phyloP scores from a whole-genome alignment of 2,797 vertebrate species.

The Gadopsis bispinosus region DNA sequence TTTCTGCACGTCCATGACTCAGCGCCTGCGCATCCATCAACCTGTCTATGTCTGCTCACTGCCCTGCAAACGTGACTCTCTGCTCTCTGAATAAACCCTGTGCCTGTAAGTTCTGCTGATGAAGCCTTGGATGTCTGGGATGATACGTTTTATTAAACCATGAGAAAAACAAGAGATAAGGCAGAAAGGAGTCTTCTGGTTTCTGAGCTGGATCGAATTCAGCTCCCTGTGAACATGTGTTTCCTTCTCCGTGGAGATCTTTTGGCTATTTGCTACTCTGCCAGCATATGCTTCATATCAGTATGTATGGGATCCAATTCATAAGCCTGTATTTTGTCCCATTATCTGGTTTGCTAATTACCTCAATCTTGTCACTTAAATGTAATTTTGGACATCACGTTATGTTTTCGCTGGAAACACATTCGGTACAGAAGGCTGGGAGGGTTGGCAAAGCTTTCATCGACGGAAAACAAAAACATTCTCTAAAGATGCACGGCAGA shows the following conservation, averaged over 20 bases:
- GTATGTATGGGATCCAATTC: constrained; percentile 53
- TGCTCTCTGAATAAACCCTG: constrained; percentile 16
- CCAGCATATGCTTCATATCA: constrained; percentile 67
- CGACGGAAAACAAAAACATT: constrained; percentile 60
- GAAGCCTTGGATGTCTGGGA: constrained; percentile 18
- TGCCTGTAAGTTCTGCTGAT: constrained; percentile 21
- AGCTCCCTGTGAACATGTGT: constrained; percentile 55
- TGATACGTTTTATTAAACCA: constrained; percentile 43
- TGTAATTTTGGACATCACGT: constrained; percentile 59
- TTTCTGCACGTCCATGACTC: constrained; percentile 68
- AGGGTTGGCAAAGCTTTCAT: constrained; percentile 59
- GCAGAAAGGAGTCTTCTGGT: constrained; percentile 19
- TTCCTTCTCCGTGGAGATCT: constrained; percentile 42
- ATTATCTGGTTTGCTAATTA: constrained; percentile 76
- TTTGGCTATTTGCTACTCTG: constrained; percentile 35
- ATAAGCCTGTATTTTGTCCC: constrained; percentile 58
- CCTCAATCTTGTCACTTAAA: constrained; percentile 70
- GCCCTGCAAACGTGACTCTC: constrained; percentile 47
- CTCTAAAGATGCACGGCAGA: constrained; percentile 54
- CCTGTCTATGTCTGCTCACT: constrained; percentile 57
- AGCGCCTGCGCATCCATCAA: constrained; percentile 76
- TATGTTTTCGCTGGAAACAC: constrained; percentile 63
- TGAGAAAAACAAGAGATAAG: constrained; percentile 42
- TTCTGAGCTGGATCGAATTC: constrained; percentile 41
- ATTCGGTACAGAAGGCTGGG: constrained; percentile 47